Evolutionary conservation across 2,888 invertebrate species (phyloP).

Genomic region (Argyresthia goedartella): DNA sequence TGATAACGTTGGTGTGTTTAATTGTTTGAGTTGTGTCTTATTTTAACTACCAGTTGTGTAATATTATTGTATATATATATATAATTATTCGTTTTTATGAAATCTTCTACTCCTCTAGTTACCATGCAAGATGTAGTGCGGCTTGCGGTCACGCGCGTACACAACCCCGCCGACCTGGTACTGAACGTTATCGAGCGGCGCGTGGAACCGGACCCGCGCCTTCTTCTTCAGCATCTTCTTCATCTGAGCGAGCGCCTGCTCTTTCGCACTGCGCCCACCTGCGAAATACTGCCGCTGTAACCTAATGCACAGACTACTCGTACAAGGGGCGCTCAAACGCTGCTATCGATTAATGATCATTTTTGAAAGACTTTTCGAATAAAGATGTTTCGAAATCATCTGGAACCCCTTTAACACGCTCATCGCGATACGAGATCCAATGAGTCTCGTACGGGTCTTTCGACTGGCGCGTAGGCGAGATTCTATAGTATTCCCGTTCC

Average conservation of each 20-base stretch:
- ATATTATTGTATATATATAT: too few relatives aligned
- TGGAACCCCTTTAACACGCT: too few relatives aligned
- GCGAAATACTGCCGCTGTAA: not conserved
- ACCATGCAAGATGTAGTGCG: constrained; percentile 38
- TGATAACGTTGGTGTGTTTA: too few relatives aligned
- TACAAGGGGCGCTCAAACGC: not conserved
- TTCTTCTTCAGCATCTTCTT: constrained; percentile 5
- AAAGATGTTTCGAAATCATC: not conserved
- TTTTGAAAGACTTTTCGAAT: not conserved
- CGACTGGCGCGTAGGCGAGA: too few relatives aligned
- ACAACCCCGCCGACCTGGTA: not conserved
- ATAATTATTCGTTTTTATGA: too few relatives aligned
- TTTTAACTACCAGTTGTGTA: too few relatives aligned
- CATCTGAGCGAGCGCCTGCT: not conserved
- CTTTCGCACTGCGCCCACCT: not conserved
- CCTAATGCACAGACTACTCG: not conserved
- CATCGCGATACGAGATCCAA: too few relatives aligned
- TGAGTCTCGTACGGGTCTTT: too few relatives aligned
- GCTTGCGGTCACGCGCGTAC: constrained; percentile 17
- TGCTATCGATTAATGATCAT: not conserved
- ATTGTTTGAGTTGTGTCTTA: too few relatives aligned
- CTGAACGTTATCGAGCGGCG: not conserved
- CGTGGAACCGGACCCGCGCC: not conserved
- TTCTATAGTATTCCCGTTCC: too few relatives aligned
- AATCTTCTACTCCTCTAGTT: too few relatives aligned